phyloP scores from a whole-genome alignment of 2,113 vertebrate species.

The Amia ocellicauda region DNA sequence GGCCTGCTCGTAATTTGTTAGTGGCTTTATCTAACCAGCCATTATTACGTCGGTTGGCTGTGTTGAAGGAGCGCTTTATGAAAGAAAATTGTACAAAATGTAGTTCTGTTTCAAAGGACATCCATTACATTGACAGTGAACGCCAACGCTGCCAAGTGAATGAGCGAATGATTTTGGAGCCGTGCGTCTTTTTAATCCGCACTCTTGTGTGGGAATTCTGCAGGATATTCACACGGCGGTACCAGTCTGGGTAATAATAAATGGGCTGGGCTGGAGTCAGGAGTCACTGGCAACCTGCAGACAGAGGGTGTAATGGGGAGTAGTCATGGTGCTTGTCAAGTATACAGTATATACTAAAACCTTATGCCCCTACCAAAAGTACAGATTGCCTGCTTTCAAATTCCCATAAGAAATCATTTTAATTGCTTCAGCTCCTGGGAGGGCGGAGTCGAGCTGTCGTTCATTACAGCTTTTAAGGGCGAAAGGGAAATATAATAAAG shows the following conservation, averaged over 20 bases:
- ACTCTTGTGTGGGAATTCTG: conserved; percentile 40
- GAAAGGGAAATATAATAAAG: conserved; percentile 69
- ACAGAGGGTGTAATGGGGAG: background rate
- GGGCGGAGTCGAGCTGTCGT: conserved; percentile 20
- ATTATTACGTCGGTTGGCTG: background rate
- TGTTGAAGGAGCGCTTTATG: conserved; percentile 45
- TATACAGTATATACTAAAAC: background rate
- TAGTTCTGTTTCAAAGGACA: conserved; percentile 56
- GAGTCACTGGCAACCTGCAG: background rate
- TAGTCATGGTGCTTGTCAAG: background rate
- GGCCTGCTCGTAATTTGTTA: background rate
- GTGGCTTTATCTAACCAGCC: background rate
- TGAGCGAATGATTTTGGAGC: conserved; percentile 50
- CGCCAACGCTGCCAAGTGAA: conserved; percentile 52
- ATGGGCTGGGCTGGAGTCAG: background rate
- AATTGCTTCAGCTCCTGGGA: conserved; percentile 58
- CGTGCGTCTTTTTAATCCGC: conserved; percentile 40
- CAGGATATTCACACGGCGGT: background rate
- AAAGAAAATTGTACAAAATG: conserved; percentile 53
- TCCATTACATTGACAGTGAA: conserved; percentile 62
- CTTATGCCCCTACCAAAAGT: too few relatives aligned
- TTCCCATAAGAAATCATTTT: conserved; percentile 68
- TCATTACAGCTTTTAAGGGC: conserved; percentile 59
- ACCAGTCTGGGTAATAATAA: background rate
- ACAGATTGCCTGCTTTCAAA: conserved; percentile 52